phyloP scores from a whole-genome alignment of 2,888 invertebrate species.

The Erebia aethiops region DNA sequence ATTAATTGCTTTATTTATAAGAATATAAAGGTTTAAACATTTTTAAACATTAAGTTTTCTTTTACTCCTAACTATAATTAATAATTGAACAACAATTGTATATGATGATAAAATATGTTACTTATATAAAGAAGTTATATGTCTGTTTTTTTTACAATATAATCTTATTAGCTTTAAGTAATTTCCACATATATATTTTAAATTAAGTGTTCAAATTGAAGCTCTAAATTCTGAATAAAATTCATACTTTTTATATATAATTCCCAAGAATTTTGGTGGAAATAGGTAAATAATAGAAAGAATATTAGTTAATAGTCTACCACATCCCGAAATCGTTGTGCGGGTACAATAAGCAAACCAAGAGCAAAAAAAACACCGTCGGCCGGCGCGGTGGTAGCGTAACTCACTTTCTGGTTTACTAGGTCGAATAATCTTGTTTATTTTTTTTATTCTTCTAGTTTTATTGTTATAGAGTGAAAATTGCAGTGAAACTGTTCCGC shows the following conservation, averaged over 20 bases:
- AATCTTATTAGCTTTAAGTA: no score
- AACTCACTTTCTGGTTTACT: slow-evolving; percentile 69
- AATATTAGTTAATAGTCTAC: slow-evolving; percentile 29
- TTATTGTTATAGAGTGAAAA: slow-evolving; percentile 60
- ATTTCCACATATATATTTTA: no score
- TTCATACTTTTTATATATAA: not conserved
- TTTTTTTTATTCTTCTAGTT: slow-evolving; percentile 57
- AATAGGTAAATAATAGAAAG: slow-evolving; percentile 16
- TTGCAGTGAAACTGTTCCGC: slow-evolving; percentile 61
- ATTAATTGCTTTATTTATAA: no score
- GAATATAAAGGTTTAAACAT: no score
- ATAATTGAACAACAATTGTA: no score
- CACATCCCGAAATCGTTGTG: slow-evolving; percentile 38
- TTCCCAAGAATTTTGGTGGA: slow-evolving; percentile 1
- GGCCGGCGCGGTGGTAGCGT: slow-evolving; percentile 52
- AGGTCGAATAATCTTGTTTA: slow-evolving; percentile 68
- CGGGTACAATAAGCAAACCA: slow-evolving; percentile 52
- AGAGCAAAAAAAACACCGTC: slow-evolving; percentile 64
- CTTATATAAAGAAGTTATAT: no score
- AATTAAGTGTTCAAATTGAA: not conserved
- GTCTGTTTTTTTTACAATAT: no score
- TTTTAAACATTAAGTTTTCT: no score
- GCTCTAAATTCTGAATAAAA: not conserved
- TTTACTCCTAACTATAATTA: no score
- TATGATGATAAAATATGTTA: no score